phyloP scores from a whole-genome alignment of 2,797 vertebrate genomes.

The Trichosurus vulpecula region DNA sequence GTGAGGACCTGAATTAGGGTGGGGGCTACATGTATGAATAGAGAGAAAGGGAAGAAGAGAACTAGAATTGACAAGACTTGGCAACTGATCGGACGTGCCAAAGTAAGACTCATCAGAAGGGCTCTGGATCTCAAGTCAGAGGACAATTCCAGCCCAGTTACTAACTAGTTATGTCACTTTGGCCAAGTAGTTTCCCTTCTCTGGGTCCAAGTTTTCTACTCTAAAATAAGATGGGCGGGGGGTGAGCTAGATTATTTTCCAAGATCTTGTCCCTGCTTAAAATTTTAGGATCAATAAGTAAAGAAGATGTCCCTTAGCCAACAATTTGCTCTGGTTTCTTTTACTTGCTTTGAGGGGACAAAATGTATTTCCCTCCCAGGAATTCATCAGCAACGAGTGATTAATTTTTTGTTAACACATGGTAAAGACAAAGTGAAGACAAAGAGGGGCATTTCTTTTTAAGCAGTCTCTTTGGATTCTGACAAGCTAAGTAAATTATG shows the following conservation, averaged over 20 bases:
- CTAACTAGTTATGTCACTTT: background rate
- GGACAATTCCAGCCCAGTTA: background rate
- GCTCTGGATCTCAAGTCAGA: background rate
- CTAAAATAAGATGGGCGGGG: background rate
- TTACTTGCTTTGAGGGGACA: conserved; percentile 44
- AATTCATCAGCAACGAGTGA: conserved; percentile 39
- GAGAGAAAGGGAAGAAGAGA: background rate
- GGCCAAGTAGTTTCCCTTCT: background rate
- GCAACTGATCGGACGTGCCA: background rate
- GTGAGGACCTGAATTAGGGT: background rate
- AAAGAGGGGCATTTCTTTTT: conserved; percentile 52
- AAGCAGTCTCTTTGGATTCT: conserved; percentile 52
- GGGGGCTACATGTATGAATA: background rate
- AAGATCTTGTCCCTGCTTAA: background rate
- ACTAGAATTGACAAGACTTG: background rate
- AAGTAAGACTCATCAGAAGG: background rate
- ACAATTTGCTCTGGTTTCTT: background rate
- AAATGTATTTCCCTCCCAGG: conserved; percentile 26
- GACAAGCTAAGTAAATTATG: conserved; percentile 72
- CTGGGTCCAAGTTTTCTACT: background rate
- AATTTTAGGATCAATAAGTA: background rate
- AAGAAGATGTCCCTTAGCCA: conserved; percentile 40
- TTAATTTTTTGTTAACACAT: conserved; percentile 60
- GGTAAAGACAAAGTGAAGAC: conserved; percentile 41
- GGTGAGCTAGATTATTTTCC: background rate